phyloP scores from a whole-genome alignment of 2,113 vertebrate species.

The Mionectes macconnelli region DNA sequence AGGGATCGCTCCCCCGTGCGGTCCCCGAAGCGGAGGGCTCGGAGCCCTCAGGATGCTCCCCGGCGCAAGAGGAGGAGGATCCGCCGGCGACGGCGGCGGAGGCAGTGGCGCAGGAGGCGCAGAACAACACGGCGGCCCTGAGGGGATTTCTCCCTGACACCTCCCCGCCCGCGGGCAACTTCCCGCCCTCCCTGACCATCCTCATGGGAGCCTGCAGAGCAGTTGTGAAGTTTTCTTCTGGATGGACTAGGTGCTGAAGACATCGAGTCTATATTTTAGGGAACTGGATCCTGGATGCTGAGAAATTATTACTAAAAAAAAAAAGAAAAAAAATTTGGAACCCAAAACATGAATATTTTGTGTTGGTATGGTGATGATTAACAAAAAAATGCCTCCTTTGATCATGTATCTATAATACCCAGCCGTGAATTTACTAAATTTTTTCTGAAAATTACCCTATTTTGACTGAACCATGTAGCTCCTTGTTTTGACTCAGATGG shows the following conservation, averaged over 20 bases:
- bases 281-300: neutral
- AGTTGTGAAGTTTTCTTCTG: neutral
- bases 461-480: neutral
- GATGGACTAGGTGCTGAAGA: neutral
- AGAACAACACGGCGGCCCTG: no score
- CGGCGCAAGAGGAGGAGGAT: no score
- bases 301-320: neutral
- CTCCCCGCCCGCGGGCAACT: no score
- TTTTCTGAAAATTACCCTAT: neutral
- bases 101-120: no score
- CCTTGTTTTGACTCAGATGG: neutral
- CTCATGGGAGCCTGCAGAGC: no score
- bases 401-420: neutral
- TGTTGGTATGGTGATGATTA: neutral
- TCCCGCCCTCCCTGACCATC: no score
- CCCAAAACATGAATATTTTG: fast-evolving
- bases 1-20: no score
- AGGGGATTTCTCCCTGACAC: no score
- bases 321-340: neutral
- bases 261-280: neutral
- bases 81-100: no score
- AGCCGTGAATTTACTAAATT: fast-evolving
- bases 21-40: no score
- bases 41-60: no score
- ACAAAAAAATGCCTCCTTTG: neutral